phyloP scores from a whole-genome alignment of 2,113 vertebrate genomes.

The Chionodraco myersi region DNA sequence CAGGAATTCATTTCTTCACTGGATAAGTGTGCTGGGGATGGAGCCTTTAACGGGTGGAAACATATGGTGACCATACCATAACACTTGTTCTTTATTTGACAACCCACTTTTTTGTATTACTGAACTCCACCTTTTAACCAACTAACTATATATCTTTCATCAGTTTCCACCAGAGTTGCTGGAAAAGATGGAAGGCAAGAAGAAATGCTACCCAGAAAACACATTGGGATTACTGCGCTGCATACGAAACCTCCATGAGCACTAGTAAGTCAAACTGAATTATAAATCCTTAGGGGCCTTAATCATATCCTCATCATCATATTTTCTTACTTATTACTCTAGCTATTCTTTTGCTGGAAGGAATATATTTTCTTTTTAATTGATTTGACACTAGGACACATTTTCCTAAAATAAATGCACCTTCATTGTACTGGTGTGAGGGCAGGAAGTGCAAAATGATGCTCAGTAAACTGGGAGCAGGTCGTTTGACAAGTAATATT shows the following conservation, averaged over 20 bases:
- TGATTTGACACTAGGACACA: too few species aligned
- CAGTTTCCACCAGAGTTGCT: conserved; percentile 47
- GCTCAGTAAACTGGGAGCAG: too few species aligned
- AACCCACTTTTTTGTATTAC: neutral
- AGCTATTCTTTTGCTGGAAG: neutral
- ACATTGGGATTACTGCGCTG: conserved; percentile 66
- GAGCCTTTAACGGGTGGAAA: conserved; percentile 63
- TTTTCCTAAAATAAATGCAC: too few species aligned
- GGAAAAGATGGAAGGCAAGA: conserved; percentile 45
- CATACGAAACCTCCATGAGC: conserved; percentile 59
- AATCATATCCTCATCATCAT: neutral
- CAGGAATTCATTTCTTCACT: conserved; percentile 25
- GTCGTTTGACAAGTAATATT: neutral
- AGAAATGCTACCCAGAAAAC: conserved; percentile 42
- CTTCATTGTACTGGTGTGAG: neutral
- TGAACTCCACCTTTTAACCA: neutral
- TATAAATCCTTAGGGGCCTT: neutral
- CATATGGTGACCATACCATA: conserved; percentile 43
- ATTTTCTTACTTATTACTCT: neutral
- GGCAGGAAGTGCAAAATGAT: neutral
- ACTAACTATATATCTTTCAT: neutral
- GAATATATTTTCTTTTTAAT: neutral
- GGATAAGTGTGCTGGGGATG: conserved; percentile 2
- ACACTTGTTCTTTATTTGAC: neutral
- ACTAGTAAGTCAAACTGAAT: conserved; percentile 61